These are phyloP conservation scores for Nebria salina DNA, from an alignment of 2,888 invertebrate genomes.

Conservation along the genomic window DNA sequence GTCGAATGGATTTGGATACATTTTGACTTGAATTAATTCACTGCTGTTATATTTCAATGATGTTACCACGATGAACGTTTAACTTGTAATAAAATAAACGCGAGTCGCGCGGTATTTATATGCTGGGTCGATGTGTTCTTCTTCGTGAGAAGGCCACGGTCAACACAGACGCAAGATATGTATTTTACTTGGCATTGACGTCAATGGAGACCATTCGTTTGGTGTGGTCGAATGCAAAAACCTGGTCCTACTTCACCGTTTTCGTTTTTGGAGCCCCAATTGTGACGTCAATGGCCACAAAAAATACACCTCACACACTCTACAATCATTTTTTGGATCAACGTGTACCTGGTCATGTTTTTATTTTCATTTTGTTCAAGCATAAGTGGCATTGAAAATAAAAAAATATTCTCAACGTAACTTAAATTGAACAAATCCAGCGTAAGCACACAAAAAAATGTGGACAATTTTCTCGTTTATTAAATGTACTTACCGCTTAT, in stretches of 20 bases:
- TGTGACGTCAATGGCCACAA: constrained; percentile 20
- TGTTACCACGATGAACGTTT: constrained; percentile 8
- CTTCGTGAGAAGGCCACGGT: constrained; percentile 23
- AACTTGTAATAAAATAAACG: not conserved
- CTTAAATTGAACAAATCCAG: too few relatives aligned
- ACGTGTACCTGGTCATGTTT: not conserved
- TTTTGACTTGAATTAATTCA: constrained; percentile 55
- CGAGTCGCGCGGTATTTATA: constrained; percentile 9
- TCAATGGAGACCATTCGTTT: not conserved
- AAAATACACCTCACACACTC: not conserved
- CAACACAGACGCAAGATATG: not conserved
- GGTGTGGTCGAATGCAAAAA: not conserved
- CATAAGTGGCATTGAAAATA: too few relatives aligned
- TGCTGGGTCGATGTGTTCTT: constrained; percentile 1
- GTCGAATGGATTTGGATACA: constrained; percentile 77
- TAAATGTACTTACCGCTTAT: too few relatives aligned
- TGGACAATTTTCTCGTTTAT: too few relatives aligned
- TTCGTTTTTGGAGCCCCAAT: constrained; percentile 2
- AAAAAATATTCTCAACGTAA: too few relatives aligned
- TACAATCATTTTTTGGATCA: not conserved
- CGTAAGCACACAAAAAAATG: too few relatives aligned
- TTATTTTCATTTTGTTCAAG: not conserved
- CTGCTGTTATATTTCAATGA: not conserved
- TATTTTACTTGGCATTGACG: constrained; percentile 15
- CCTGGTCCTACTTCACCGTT: constrained; percentile 8